These are phyloP conservation scores for Tinea trinotella DNA, from an alignment of 2,888 invertebrate species.

Conservation along the genomic window DNA sequence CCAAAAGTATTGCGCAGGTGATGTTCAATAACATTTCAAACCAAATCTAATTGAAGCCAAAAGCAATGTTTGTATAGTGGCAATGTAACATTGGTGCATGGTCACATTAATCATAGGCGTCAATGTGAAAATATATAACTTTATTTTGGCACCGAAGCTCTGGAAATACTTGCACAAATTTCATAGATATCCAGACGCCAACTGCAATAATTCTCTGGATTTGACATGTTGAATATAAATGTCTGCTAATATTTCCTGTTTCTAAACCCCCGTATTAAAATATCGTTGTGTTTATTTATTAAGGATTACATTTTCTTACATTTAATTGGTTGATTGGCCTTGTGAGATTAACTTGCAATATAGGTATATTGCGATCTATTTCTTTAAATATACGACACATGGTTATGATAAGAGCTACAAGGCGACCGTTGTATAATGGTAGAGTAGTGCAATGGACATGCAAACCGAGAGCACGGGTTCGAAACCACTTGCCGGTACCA, in stretches of 20 bases:
- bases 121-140: conserved; percentile 54
- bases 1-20: conserved; percentile 5
- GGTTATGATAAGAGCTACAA: no score
- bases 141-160: conserved; percentile 26
- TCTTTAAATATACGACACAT: no score
- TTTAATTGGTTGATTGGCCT: conserved; percentile 4
- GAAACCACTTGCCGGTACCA: no score
- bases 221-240: conserved; percentile 15
- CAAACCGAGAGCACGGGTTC: no score
- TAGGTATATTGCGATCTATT: no score
- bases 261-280: conserved; percentile 14
- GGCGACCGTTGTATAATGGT: no score
- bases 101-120: conserved; percentile 45
- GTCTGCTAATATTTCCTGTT: conserved; percentile 17
- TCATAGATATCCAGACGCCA: conserved; percentile 29
- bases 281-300: conserved; percentile 16
- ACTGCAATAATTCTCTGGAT: conserved; percentile 40
- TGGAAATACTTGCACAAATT: conserved; percentile 14
- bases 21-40: conserved; percentile 22
- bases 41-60: conserved; percentile 55
- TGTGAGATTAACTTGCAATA: no score
- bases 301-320: not conserved
- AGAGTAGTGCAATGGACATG: no score
- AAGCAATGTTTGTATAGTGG: conserved; percentile 29
- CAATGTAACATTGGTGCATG: conserved; percentile 1